Conservation (phyloP, 2,888 invertebrate species). For the Nephrotoma guestfalica region DNA sequence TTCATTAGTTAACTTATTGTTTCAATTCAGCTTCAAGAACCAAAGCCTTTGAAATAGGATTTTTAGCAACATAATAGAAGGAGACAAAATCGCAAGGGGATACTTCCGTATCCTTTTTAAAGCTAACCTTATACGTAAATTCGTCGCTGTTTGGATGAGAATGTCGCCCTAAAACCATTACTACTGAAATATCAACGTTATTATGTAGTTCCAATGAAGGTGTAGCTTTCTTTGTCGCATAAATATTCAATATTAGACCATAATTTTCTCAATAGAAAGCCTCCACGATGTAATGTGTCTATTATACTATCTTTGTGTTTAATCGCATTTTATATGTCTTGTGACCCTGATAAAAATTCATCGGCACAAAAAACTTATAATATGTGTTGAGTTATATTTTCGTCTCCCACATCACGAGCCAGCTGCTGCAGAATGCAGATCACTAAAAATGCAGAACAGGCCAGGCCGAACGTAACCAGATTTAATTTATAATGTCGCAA, state of each 20-base stretch:
- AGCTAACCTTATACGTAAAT: not conserved
- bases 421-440: not conserved
- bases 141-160: not conserved
- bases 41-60: not conserved
- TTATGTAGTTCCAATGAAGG: not conserved
- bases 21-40: not conserved
- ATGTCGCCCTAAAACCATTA: not conserved
- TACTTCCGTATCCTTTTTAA: not conserved
- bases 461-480: not conserved
- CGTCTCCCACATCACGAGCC: too few relatives aligned
- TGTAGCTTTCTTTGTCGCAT: not conserved
- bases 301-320: too few relatives aligned
- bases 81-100: not conserved
- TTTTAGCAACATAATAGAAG: not conserved
- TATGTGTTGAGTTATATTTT: too few relatives aligned
- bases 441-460: not conserved
- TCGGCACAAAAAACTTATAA: too few relatives aligned
- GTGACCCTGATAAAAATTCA: too few relatives aligned
- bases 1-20: not conserved
- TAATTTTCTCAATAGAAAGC: not conserved
- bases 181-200: too few relatives aligned
- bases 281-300: too few relatives aligned
- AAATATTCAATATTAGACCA: not conserved
- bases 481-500: not conserved
- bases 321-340: not conserved